phyloP scores from a whole-genome alignment of 1,140 invertebrate species.

The Pogonomyrmex barbatus region DNA sequence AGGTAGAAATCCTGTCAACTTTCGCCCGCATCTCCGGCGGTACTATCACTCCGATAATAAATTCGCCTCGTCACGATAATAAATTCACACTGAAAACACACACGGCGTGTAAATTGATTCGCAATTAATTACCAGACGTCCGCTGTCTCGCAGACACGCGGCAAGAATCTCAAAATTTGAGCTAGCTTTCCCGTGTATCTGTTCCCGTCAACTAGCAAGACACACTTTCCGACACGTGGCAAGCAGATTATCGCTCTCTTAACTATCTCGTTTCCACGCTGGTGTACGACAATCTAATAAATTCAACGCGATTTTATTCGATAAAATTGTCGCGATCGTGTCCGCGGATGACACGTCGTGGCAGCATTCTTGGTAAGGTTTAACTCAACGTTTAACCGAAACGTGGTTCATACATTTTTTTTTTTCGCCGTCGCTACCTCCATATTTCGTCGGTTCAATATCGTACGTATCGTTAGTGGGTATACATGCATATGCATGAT shows the following conservation, averaged over 20 bases:
- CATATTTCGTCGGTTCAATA: slow-evolving; percentile 30
- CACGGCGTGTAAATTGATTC: background rate
- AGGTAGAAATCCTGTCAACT: slow-evolving; percentile 13
- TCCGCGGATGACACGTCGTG: background rate
- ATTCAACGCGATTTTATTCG: background rate
- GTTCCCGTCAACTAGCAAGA: background rate
- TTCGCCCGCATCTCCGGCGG: background rate
- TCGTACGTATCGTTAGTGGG: slow-evolving; percentile 45
- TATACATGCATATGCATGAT: slow-evolving; percentile 69
- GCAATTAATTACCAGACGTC: background rate
- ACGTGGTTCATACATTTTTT: slow-evolving; percentile 25
- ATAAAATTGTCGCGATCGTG: slow-evolving; percentile 15
- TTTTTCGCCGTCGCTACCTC: slow-evolving; percentile 37
- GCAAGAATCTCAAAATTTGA: background rate
- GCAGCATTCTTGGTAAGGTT: slow-evolving; percentile 13
- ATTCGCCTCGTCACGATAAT: background rate
- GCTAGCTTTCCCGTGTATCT: background rate
- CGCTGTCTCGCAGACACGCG: background rate
- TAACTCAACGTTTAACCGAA: slow-evolving; percentile 25
- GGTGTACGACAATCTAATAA: background rate
- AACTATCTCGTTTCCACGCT: background rate
- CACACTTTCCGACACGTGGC: background rate
- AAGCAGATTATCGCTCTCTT: background rate
- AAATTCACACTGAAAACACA: background rate
- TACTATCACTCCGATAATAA: slow-evolving; percentile 16